Evolutionary conservation across 2,888 invertebrate species (phyloP), one percentile per base, ranked within the genome.

Genomic region (Acrobasis consociella): DNA sequence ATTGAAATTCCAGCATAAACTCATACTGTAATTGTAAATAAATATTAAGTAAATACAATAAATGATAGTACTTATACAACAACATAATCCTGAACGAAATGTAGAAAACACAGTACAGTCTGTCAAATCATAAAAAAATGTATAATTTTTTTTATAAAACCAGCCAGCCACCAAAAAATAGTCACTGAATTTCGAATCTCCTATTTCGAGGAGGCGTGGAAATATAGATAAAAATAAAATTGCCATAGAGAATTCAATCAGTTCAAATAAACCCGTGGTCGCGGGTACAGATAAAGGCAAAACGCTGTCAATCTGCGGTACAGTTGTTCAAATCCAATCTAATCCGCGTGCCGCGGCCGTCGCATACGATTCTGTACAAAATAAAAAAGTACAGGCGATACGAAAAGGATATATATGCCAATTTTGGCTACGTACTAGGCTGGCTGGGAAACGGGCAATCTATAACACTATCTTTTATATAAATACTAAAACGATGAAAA

Each of bases 281-380:
- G 64, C 68, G 60, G 62, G 69, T 73, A 72, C 37, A 72, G 75
- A 79, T 66, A 72, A 69, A 66, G 74, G 69, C 71, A 64, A 73
- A 73, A 69, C 69, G 69, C 69, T 72, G 77, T 76, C 76, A 78
- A 81, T 80, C 72, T 66, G 72, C 69, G 68, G 75, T 71, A 74
- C 77, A 78, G 22, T 77, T 73, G 71, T 74, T 67, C 74, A 76
- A 80, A 80, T 73, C 74, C 75, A 83, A 84, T 82, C 77, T 74
- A 79, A 81, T n/a, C n/a, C 77, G 72, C 74, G 17, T 31, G 13
- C 11, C 52, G 49, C 39, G 17, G 31, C 60, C 17, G 11, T 42
- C 37, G 60, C 56, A 62, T 61, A 64, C 64, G 66, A 65, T 60
- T 62, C 73, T 63, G 74, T 70, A 73, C 68, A 72, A 65, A 68